These are phyloP conservation scores for Eulithis prunata DNA, from an alignment of 2,888 invertebrate genomes.

Conservation along the genomic window DNA sequence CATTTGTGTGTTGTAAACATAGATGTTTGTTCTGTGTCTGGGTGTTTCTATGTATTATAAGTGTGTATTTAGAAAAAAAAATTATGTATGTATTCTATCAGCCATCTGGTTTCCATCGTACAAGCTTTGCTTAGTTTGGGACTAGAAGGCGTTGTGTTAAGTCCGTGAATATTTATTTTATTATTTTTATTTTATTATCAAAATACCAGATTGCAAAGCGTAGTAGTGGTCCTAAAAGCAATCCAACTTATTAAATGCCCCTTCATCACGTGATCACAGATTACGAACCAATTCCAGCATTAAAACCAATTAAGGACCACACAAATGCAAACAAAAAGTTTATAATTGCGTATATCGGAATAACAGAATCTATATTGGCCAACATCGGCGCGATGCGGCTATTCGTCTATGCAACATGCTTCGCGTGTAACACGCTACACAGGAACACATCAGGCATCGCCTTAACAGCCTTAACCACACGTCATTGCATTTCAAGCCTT, in stretches of 20 bases:
- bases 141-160: too few species aligned
- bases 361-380: constrained; percentile 67
- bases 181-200: neutral
- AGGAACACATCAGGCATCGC: constrained; percentile 37
- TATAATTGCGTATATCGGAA: constrained; percentile 65
- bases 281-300: constrained; percentile 31
- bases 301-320: constrained; percentile 42
- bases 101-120: too few species aligned
- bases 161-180: too few species aligned
- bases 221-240: constrained; percentile 8
- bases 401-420: constrained; percentile 67
- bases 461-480: constrained; percentile 34
- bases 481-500: constrained; percentile 31
- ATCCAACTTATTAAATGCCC: constrained; percentile 13
- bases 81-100: too few species aligned
- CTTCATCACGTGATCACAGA: constrained; percentile 25
- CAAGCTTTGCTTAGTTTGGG: too few species aligned
- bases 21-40: too few species aligned
- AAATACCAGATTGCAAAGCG: neutral
- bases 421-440: constrained; percentile 75
- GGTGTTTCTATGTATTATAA: too few species aligned
- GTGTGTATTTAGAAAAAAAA: too few species aligned
- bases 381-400: constrained; percentile 68
- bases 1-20: too few species aligned
- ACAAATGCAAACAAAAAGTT: constrained; percentile 47